Base-by-base conservation (phyloP, 23 tunicate genomes). In the Ciona savignyi region DNA sequence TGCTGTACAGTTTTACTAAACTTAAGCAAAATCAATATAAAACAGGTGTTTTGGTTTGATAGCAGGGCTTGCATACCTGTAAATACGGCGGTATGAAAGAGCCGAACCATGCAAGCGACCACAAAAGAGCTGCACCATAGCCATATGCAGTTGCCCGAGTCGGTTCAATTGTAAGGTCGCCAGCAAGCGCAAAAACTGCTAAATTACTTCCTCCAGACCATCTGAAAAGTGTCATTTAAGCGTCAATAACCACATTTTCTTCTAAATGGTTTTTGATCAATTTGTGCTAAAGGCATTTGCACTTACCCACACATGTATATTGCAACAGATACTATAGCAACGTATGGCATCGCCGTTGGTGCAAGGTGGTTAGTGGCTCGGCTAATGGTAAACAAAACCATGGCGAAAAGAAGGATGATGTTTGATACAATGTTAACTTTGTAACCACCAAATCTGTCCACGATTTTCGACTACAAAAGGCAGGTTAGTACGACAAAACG, bases 221-320 rank as follows among this genome's bases (percentile, higher is more conserved):
- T 20, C 95, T 87, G 83, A 23, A 73, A 80, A 19, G 31, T 23
- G n/a, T n/a, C n/a, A n/a, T n/a, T n/a, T n/a, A n/a, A n/a, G n/a
- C n/a, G n/a, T n/a, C n/a, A n/a, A n/a, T n/a, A n/a, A n/a, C n/a
- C n/a, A n/a, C n/a, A n/a, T n/a, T n/a, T n/a, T n/a, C n/a, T n/a
- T n/a, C n/a, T n/a, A n/a, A n/a, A n/a, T n/a, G n/a, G n/a, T n/a
- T n/a, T n/a, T n/a, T n/a, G n/a, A n/a, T n/a, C n/a, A n/a, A n/a
- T n/a, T n/a, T n/a, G n/a, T n/a, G n/a, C n/a, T n/a, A n/a, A n/a
- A n/a, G n/a, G n/a, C n/a, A n/a, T n/a, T n/a, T n/a, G n/a, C n/a
- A n/a, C 93, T 86, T 75, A 86, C 93, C 70, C 77, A 27, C 67
- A 48, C 67, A 86, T 4, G 60, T 23, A 80, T 0, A 80, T 30